phyloP scores from a whole-genome alignment of 2,888 invertebrate species.

The Terebella lapidaria region DNA sequence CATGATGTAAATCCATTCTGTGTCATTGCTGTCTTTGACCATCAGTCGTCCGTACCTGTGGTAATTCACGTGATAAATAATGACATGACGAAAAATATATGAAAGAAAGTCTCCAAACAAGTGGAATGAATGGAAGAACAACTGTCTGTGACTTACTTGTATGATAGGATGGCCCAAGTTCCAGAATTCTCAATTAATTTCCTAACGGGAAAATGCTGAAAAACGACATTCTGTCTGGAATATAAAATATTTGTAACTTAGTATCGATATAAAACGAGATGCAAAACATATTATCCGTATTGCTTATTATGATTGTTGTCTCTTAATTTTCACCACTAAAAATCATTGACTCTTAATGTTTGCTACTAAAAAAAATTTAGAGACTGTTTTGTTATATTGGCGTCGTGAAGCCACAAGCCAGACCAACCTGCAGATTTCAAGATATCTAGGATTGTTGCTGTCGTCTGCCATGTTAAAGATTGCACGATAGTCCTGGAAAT shows the following conservation, averaged over 20 bases:
- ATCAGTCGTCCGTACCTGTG: slow-evolving; percentile 44
- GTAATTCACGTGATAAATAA: slow-evolving; percentile 1
- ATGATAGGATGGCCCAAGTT: slow-evolving; percentile 36
- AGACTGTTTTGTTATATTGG: too few relatives aligned
- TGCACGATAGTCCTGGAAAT: slow-evolving; percentile 39
- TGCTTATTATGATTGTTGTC: too few relatives aligned
- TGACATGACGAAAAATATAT: too few relatives aligned
- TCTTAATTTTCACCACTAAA: too few relatives aligned
- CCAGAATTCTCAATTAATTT: slow-evolving; percentile 39
- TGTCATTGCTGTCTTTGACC: slow-evolving; percentile 41
- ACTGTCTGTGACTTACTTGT: slow-evolving; percentile 20
- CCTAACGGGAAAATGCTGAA: slow-evolving; percentile 41
- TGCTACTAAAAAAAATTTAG: too few relatives aligned
- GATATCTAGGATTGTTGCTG: slow-evolving; percentile 33
- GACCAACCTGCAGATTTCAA: slow-evolving; percentile 46
- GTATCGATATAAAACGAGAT: too few relatives aligned
- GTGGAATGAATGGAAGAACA: too few relatives aligned
- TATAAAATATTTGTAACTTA: neutral
- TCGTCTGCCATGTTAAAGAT: slow-evolving; percentile 44
- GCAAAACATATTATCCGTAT: too few relatives aligned
- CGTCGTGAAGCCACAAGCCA: too few relatives aligned
- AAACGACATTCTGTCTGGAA: slow-evolving; percentile 38
- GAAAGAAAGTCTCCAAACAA: too few relatives aligned
- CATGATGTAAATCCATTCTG: slow-evolving; percentile 47
- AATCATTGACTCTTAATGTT: too few relatives aligned